phyloP scores from a whole-genome alignment of 2,113 vertebrate genomes.

The Mirounga angustirostris region DNA sequence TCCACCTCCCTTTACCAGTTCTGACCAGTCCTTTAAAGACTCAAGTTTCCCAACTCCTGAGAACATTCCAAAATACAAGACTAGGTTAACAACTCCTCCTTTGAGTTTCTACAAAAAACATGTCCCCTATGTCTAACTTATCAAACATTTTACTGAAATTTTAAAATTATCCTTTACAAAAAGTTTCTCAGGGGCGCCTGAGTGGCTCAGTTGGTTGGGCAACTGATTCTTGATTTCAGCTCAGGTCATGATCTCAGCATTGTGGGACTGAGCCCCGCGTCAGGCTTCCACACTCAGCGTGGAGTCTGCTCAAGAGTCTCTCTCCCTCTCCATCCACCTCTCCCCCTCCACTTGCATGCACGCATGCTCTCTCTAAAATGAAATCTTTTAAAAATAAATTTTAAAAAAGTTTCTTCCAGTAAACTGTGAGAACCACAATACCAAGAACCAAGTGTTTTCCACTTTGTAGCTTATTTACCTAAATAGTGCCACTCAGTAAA shows the following conservation, averaged over 20 bases:
- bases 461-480: not conserved
- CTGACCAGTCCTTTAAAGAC: not conserved
- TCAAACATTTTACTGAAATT: slow-evolving; percentile 2
- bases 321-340: not conserved
- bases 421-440: not conserved
- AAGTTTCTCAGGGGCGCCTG: not conserved
- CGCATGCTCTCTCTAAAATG: not conserved
- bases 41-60: not conserved
- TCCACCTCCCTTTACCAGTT: not conserved
- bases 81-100: not conserved
- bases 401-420: not conserved
- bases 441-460: slow-evolving; percentile 31
- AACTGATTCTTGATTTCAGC: not conserved
- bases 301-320: not conserved
- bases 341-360: not conserved
- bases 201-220: not conserved
- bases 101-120: slow-evolving; percentile 1
- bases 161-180: not conserved
- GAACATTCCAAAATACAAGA: not conserved
- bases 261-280: not conserved
- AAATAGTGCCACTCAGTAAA: not conserved
- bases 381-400: not conserved
- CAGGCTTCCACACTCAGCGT: not conserved
- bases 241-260: not conserved
- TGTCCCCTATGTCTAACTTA: not conserved